Evolutionary conservation across 2,113 vertebrate genomes (phyloP), one percentile per base, ranked within the genome.

Genomic region (Barnardius zonarius): DNA sequence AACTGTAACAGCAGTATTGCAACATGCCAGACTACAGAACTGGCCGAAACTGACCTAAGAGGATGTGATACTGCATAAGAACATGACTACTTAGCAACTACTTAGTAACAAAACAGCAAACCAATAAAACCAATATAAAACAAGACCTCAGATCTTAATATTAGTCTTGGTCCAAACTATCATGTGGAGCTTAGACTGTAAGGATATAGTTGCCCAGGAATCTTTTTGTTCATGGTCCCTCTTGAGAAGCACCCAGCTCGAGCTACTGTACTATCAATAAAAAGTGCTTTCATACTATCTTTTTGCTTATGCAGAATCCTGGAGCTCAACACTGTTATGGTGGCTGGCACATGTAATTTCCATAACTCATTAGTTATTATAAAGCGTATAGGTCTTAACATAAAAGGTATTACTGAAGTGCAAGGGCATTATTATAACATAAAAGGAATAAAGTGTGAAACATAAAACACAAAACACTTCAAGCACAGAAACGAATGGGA

Each of bases 401-500:
- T 75, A 88, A 91, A 94, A 95, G 28, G 22, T 48, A 54, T 81
- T 86, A 87, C 61, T 86, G 78, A 91, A 96, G 54, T 91, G 44
- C 31, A 89, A 66, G 64, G 43, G 59, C 43, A 52, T 63, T 79
- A 90, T 86, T 92, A 68, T 64, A 81, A 57, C 69, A 86, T 46
- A 64, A 88, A 85, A 95, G 72, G 66, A 88, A 81, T 72, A 55
- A 88, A 95, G 52, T 86, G 76, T 90, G 76, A 93, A 94, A 91
- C 72, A 90, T 96, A 93, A 95, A 96, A 48, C 49, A 92, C 77
- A 93, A 95, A 97, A 86, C 1, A 55, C 69, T 89, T 91, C 73
- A 96, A 94, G 80, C 91, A 87, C 44, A 78, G 55, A 85, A 92
- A 93, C 72, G 44, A 46, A 88, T 49, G 31, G 18, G 35, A 87